A percentile compares a stretch with the other conserved stretches of the same genome.
Conservation (phyloP, 2,888 invertebrate genomes). For the Podabrus alpinus region DNA sequence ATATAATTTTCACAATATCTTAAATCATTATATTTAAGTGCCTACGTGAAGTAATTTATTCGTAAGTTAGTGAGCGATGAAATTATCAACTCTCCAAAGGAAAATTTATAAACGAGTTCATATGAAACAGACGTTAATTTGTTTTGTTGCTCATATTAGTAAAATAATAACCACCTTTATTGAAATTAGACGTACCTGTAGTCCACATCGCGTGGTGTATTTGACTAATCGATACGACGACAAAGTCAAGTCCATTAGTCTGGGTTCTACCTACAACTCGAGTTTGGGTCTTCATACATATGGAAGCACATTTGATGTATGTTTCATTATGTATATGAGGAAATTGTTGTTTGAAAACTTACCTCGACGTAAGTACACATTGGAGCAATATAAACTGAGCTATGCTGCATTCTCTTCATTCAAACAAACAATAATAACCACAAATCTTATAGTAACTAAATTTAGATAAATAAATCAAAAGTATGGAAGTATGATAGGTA, state of each 20-base stretch:
- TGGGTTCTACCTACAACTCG: slow-evolving; percentile 29
- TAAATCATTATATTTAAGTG: neutral
- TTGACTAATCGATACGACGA: slow-evolving; percentile 32
- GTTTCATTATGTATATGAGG: slow-evolving; percentile 37
- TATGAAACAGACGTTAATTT: neutral
- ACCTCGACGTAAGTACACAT: slow-evolving; percentile 8
- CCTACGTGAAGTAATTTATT: neutral
- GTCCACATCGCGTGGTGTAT: slow-evolving; percentile 1
- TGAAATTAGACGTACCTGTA: neutral
- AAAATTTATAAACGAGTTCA: neutral
- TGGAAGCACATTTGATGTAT: slow-evolving; percentile 23
- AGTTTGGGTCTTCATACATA: slow-evolving; percentile 35
- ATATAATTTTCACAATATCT: neutral
- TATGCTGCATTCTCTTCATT: neutral
- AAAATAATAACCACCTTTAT: neutral
- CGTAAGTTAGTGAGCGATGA: neutral
- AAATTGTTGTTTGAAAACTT: slow-evolving; percentile 27
- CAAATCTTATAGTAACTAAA: neutral
- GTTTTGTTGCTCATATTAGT: neutral
- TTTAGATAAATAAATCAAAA: neutral
- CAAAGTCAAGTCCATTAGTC: slow-evolving; percentile 33
- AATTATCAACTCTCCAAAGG: neutral
- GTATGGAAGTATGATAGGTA: neutral
- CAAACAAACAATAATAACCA: neutral
- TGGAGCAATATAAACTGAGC: neutral